Evolutionary conservation across 1,140 invertebrate species (phyloP).

Genomic region (Macrotrachela quadricornifera): DNA sequence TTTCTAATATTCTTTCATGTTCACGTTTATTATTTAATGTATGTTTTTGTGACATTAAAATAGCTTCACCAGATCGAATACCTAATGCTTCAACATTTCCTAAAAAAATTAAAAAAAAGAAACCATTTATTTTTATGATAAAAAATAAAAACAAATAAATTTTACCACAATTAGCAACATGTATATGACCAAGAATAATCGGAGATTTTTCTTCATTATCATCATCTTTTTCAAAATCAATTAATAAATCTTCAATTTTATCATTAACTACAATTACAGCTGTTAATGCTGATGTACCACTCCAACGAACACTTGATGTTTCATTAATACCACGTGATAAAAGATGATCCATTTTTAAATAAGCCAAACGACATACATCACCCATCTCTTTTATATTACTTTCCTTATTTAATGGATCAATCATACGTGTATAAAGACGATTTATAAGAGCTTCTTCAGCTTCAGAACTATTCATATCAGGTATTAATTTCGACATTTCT

Average conservation of each 20-base stretch:
- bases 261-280: not conserved
- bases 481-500: no score
- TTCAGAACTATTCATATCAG: no score
- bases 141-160: not conserved
- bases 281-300: not conserved
- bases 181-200: not conserved
- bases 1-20: no score
- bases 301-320: conserved; percentile 6
- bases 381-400: not conserved
- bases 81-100: conserved; percentile 6
- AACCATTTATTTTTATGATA: not conserved
- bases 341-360: conserved; percentile 1
- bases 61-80: not conserved
- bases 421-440: no score
- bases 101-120: not conserved
- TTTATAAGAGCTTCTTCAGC: no score
- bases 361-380: not conserved
- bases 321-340: conserved; percentile 1
- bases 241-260: no score
- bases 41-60: no score
- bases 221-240: no score
- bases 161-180: conserved; percentile 5
- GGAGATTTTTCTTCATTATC: not conserved
- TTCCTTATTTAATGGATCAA: no score
- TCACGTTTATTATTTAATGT: no score